Evolutionary conservation across 2,888 invertebrate genomes (phyloP).

Genomic region (Pristionchus maxplancki): DNA sequence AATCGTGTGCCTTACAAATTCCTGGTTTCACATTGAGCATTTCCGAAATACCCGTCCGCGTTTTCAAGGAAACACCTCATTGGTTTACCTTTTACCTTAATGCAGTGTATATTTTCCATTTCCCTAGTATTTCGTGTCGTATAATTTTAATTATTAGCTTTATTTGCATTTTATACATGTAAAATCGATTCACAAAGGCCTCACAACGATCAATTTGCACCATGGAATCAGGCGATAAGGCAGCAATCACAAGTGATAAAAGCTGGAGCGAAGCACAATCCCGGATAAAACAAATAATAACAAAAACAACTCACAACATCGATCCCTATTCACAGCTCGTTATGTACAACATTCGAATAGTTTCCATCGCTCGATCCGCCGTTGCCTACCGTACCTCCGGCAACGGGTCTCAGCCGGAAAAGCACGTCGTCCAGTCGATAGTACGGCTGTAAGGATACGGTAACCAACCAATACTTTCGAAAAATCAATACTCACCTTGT

Average conservation of each 20-base stretch:
- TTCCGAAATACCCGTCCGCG: too few relatives aligned
- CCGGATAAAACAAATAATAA: not conserved
- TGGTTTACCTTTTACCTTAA: too few relatives aligned
- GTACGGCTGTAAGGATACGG: slow-evolving; percentile 64
- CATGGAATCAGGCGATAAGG: not conserved
- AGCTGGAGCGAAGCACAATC: not conserved
- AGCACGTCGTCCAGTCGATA: slow-evolving; percentile 72
- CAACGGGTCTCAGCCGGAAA: slow-evolving; percentile 63
- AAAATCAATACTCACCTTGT: slow-evolving; percentile 57
- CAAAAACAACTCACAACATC: not conserved
- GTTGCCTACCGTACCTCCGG: slow-evolving; percentile 1
- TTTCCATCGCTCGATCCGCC: too few relatives aligned
- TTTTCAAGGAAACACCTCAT: too few relatives aligned
- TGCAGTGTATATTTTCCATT: too few relatives aligned
- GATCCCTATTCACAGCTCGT: not conserved
- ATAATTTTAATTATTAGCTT: too few relatives aligned
- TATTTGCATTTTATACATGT: slow-evolving; percentile 7
- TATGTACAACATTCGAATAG: slow-evolving; percentile 17
- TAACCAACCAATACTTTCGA: not conserved
- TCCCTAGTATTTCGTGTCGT: too few relatives aligned
- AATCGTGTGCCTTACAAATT: too few relatives aligned
- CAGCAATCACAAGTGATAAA: not conserved
- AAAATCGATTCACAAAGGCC: too few relatives aligned
- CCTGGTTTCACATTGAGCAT: too few relatives aligned
- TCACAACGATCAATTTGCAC: slow-evolving; percentile 9